Base-by-base conservation (phyloP, 2,888 invertebrate genomes). In the Pristionchus arcanus region DNA sequence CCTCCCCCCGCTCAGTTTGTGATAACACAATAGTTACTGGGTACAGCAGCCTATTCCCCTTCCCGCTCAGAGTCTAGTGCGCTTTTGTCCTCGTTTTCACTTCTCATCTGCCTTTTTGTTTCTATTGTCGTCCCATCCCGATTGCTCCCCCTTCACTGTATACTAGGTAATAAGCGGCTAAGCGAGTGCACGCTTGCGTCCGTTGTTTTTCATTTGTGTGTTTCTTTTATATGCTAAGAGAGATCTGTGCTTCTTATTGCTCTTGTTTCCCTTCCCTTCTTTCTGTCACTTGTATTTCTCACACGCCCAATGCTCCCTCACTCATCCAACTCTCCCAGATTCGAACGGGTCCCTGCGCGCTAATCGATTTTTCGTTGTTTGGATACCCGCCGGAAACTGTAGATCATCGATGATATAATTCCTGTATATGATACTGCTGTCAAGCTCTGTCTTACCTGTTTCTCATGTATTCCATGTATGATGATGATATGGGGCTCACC, bases 401-500 rank as follows among this genome's bases (percentile, higher is more conserved):
- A 42, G 81, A 81, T 81, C 81, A 81, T 81, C 81, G 49, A 49
- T 53, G 13, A 71, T 34, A 28, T 28, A 21, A n/a, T 5, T 28
- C 81, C 28, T 81, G 81, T 81, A 53, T 49, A 81, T 81, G 74
- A 49, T 81, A 81, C 81, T 49, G 42, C 55, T 77, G 42, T 74
- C 71, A 74, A 5, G 31, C 31, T 31, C 81, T 37, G 74, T 74
- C 63, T n/a, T 63, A 11, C 63, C n/a, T 63, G 63, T 63, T 25
- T 63, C 81, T 81, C 81, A 49, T 81, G 81, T 81, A 81, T 81
- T 81, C 81, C n/a, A n/a, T 81, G 81, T 81, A 81, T 81, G 81
- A 49, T 81, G 25, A 49, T n/a, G 66, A 71, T 71, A 71, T 19
- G 68, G 68, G 68, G 68, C 28, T 21, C 15, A 34, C 31, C 42